phyloP scores from a whole-genome alignment of 2,113 vertebrate species.

The Candoia aspera region DNA sequence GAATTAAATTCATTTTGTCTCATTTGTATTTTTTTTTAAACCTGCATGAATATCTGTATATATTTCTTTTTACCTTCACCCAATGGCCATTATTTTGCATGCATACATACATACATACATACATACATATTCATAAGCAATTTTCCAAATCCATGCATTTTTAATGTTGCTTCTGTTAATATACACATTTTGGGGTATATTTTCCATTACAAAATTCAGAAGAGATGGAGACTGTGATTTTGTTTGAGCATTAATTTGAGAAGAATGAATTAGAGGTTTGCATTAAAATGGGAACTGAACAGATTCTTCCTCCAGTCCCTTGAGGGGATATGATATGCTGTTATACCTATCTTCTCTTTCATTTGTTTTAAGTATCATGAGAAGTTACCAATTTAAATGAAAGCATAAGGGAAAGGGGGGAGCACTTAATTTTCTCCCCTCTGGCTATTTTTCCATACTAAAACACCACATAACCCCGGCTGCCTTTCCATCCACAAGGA shows the following conservation, averaged over 20 bases:
- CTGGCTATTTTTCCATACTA: not conserved
- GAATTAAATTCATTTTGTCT: not conserved
- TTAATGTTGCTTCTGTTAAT: not conserved
- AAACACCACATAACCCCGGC: not conserved
- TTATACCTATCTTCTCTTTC: not conserved
- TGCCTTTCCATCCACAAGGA: not conserved
- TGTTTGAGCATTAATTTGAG: not conserved
- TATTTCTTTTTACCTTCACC: not conserved
- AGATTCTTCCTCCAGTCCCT: not conserved
- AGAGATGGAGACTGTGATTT: not conserved
- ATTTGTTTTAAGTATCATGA: not conserved
- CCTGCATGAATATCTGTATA: not conserved
- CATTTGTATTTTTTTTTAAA: not conserved
- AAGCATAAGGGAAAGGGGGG: not conserved
- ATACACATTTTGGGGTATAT: not conserved
- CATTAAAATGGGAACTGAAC: not conserved
- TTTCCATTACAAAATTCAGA: not conserved
- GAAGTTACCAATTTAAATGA: not conserved
- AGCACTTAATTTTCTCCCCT: not conserved
- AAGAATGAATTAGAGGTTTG: not conserved
- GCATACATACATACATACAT: not conserved
- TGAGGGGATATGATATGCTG: not conserved
- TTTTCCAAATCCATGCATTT: not conserved
- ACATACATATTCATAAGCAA: not conserved
- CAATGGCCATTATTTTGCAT: not conserved